phyloP scores from a whole-genome alignment of 2,888 invertebrate genomes.

The Syrista parreyssii region DNA sequence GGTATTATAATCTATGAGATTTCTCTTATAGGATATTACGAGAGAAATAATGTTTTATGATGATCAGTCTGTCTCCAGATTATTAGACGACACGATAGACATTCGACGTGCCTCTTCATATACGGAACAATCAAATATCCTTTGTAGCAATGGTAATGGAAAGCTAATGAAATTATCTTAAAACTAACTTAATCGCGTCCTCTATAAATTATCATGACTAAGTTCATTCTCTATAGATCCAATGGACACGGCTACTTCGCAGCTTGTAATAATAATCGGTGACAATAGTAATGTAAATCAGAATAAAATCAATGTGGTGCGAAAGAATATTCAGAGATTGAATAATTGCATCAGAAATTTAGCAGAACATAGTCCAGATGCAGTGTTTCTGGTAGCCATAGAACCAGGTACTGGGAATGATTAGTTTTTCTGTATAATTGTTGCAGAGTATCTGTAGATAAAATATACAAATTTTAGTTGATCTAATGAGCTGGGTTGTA shows the following conservation, averaged over 20 bases:
- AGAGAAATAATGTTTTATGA: background rate
- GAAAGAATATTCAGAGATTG: background rate
- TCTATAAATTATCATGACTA: background rate
- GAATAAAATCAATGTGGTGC: background rate
- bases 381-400: background rate
- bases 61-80: background rate
- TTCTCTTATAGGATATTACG: background rate
- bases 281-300: background rate
- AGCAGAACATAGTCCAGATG: background rate
- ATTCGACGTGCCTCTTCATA: background rate
- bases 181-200: background rate
- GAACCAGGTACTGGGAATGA: background rate
- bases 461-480: background rate
- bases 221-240: background rate
- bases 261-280: background rate
- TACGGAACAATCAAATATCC: background rate
- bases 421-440: background rate
- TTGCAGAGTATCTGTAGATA: background rate
- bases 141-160: background rate
- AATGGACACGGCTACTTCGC: background rate
- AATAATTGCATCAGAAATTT: background rate
- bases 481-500: background rate
- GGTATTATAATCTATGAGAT: background rate
- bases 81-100: background rate
- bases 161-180: background rate